Percentiles rank a stretch among this genome's conserved stretches.
Conservation (phyloP, 1,140 invertebrate species). For the Campodea augens region DNA sequence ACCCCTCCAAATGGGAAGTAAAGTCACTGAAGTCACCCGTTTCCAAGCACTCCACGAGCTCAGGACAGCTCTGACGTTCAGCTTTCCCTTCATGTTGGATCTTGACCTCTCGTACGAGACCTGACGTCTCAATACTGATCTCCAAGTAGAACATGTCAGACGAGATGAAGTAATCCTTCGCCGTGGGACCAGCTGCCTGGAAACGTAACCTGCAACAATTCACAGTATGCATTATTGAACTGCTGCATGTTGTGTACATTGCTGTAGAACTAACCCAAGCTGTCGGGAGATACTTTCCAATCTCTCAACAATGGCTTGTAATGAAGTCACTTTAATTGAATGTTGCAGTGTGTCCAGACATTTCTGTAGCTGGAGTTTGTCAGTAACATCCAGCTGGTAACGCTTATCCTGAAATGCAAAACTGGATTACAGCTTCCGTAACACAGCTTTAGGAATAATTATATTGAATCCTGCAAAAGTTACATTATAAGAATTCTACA, state of each 20-base stretch:
- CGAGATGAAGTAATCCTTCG: constrained; percentile 69
- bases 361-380: constrained; percentile 66
- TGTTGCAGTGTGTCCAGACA: constrained; percentile 82
- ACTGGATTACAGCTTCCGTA: too few species aligned
- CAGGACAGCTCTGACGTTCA: constrained; percentile 60
- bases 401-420: constrained; percentile 46
- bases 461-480: too few species aligned
- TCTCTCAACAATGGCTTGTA: constrained; percentile 78
- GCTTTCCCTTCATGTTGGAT: constrained; percentile 72
- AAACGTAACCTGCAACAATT: too few species aligned
- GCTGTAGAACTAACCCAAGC: constrained; percentile 49
- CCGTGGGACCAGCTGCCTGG: constrained; percentile 41
- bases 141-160: constrained; percentile 95
- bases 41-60: constrained; percentile 58
- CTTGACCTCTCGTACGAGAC: constrained; percentile 77
- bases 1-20: constrained; percentile 71
- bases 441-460: too few species aligned
- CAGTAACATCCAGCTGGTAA: constrained; percentile 58
- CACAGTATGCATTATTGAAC: too few species aligned
- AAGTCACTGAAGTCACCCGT: constrained; percentile 80
- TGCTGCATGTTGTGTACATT: too few species aligned
- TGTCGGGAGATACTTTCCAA: constrained; percentile 76
- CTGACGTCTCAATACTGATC: constrained; percentile 60
- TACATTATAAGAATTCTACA: too few species aligned
- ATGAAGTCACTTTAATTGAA: constrained; percentile 77